A percentile compares a stretch with the other conserved stretches of the same genome.
Evolutionary conservation across 2,888 invertebrate genomes (phyloP).

Genomic region (Ophion obscuratus): DNA sequence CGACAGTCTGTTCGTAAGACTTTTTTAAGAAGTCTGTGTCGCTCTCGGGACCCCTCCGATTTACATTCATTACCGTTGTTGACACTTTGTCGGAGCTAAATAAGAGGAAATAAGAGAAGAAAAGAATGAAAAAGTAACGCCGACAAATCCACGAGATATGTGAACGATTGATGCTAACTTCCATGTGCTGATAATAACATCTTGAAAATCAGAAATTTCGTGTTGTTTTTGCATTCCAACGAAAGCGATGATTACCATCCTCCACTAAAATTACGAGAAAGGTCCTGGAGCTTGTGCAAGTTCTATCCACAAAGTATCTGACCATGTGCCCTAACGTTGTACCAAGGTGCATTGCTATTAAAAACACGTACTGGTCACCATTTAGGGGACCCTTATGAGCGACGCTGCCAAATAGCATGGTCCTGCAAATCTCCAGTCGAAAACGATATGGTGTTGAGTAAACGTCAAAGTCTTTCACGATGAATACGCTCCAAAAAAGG

Average conservation of each 20-base stretch:
- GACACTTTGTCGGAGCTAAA: constrained; percentile 75
- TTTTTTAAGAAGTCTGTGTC: constrained; percentile 43
- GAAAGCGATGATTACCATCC: not conserved
- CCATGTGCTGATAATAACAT: constrained; percentile 83
- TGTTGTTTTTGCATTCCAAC: constrained; percentile 1
- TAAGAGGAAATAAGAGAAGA: constrained; percentile 3
- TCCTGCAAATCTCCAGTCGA: too few relatives aligned
- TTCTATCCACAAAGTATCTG: too few relatives aligned
- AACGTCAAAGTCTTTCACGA: too few relatives aligned
- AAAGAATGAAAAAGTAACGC: constrained; percentile 4
- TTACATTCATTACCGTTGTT: constrained; percentile 77
- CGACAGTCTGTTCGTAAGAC: constrained; percentile 45
- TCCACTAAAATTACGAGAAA: too few relatives aligned
- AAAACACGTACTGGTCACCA: too few relatives aligned
- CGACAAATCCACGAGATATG: constrained; percentile 65
- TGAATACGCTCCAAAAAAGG: too few relatives aligned
- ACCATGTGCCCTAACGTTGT: too few relatives aligned
- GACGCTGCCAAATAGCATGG: too few relatives aligned
- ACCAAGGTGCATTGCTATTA: too few relatives aligned
- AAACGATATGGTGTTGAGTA: too few relatives aligned
- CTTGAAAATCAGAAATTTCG: constrained; percentile 74
- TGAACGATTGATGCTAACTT: constrained; percentile 72
- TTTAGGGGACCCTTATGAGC: too few relatives aligned
- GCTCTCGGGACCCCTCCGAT: constrained; percentile 40
- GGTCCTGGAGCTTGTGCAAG: too few relatives aligned